Percentiles rank a stretch among this genome's conserved stretches.
phyloP scores from a whole-genome alignment of 2,888 invertebrate genomes.

The Sphecodes monilicornis region DNA sequence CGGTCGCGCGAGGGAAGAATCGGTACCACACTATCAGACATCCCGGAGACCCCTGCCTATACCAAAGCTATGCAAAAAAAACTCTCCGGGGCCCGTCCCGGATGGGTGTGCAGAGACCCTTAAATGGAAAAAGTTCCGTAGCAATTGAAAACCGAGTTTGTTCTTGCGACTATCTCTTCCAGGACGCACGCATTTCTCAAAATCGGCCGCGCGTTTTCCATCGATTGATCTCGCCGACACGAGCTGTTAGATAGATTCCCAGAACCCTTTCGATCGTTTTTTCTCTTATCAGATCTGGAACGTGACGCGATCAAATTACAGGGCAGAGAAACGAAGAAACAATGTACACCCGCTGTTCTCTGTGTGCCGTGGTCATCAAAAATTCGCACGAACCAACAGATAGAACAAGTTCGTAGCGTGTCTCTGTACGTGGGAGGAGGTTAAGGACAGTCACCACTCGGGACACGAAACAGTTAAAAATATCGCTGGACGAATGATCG shows the following conservation, averaged over 20 bases:
- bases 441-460: slow-evolving; percentile 56
- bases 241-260: slow-evolving; percentile 11
- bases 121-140: neutral
- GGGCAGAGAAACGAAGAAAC: neutral
- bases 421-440: slow-evolving; percentile 47
- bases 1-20: too few species aligned
- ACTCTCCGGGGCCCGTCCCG: too few species aligned
- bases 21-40: too few species aligned
- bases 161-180: neutral
- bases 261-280: neutral
- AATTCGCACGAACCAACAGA: slow-evolving; percentile 27
- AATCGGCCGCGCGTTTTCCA: neutral
- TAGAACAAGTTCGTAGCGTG: slow-evolving; percentile 42
- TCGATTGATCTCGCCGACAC: slow-evolving; percentile 26
- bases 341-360: slow-evolving; percentile 11
- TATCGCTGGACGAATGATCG: slow-evolving; percentile 36
- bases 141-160: neutral
- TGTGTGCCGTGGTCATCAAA: slow-evolving; percentile 32
- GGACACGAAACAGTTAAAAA: slow-evolving; percentile 60
- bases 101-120: too few species aligned
- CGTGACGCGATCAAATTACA: slow-evolving; percentile 33
- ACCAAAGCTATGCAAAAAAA: too few species aligned
- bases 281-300: slow-evolving; percentile 25
- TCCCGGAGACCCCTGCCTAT: too few species aligned
- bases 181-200: neutral